Evolutionary conservation across 2,113 vertebrate genomes (phyloP), one percentile per base, ranked within the genome.

Genomic region (Marmota monax): DNA sequence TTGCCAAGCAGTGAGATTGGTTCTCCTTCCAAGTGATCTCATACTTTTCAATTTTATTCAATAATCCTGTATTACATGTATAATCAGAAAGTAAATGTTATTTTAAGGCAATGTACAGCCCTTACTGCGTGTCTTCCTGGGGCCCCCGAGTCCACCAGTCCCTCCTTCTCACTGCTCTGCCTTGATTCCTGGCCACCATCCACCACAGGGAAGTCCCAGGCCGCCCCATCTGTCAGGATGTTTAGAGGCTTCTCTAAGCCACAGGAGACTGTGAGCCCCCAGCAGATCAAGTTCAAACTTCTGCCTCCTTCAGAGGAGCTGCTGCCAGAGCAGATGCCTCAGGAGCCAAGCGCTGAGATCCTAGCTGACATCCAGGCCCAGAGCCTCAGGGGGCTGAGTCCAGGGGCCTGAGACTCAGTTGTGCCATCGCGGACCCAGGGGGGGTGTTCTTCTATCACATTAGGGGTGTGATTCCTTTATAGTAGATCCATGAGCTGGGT

Each of bases 391-490:
- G 2, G 12, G 39, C 32, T 84, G 74, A 56, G 14, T 4, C 6
- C 12, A 29, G 82, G 70, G 4, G 29, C 13, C 88, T 32, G 51
- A 70, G 83, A 45, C 11, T 4, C 56, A 48, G 45, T 11, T 2
- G 23, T 65, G 23, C 39, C 17, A 27, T 12, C 4, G 2, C 3
- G 18, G 58, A 34, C n/a, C 32, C 13, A 1, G 34, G 84, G 48
- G 3, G 34, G 3, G 11, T 0, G 1, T 20, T 27, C 65, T 39
- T 48, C 58, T 34, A 5, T 58, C 29, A n/a, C 0, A 0, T 4
- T 7, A 34, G 45, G 37, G 77, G 1, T 22, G 27, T 18, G 20
- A 42, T 91, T 93, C 53, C 78, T 88, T 83, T 42, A 27, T 18
- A 9, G 0, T 7, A 80, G 18, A 29, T 27, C 65, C 69, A 16